Evolutionary conservation across 2,113 vertebrate genomes (phyloP).

Genomic region (Salminus brasiliensis): DNA sequence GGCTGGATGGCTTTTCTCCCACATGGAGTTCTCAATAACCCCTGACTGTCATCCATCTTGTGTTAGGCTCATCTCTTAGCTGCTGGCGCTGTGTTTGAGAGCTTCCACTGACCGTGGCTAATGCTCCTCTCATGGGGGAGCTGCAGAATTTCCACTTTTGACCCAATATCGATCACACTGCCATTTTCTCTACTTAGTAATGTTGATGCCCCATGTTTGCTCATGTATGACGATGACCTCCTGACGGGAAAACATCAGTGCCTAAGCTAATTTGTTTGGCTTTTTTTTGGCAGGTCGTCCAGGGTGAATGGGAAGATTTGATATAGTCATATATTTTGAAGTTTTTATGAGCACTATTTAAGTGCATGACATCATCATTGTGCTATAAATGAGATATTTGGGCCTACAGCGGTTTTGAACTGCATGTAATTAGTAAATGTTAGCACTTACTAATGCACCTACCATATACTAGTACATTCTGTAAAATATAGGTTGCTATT

Average conservation of each 20-base stretch:
- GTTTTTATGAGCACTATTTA: no score
- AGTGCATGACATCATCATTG: no score
- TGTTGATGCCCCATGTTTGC: not conserved
- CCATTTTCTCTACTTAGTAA: constrained; percentile 27
- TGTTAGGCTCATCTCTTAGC: constrained; percentile 16
- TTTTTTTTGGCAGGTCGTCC: no score
- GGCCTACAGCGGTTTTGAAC: no score
- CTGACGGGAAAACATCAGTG: not conserved
- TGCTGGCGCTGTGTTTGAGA: constrained; percentile 35
- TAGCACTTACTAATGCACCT: no score
- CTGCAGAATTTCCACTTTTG: constrained; percentile 31
- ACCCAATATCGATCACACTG: constrained; percentile 29
- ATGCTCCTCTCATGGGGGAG: constrained; percentile 23
- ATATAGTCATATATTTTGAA: no score
- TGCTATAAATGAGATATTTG: no score
- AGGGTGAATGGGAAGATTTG: no score
- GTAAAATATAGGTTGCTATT: no score
- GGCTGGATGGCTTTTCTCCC: not conserved
- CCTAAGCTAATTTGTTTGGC: not conserved
- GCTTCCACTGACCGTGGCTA: constrained; percentile 27
- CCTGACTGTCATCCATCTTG: constrained; percentile 40
- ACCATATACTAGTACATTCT: no score
- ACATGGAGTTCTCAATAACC: constrained; percentile 39
- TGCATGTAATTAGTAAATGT: no score
- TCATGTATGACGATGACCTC: no score